Base-by-base conservation (phyloP, 2,888 invertebrate species). In the Habrosyne pyritoides region DNA sequence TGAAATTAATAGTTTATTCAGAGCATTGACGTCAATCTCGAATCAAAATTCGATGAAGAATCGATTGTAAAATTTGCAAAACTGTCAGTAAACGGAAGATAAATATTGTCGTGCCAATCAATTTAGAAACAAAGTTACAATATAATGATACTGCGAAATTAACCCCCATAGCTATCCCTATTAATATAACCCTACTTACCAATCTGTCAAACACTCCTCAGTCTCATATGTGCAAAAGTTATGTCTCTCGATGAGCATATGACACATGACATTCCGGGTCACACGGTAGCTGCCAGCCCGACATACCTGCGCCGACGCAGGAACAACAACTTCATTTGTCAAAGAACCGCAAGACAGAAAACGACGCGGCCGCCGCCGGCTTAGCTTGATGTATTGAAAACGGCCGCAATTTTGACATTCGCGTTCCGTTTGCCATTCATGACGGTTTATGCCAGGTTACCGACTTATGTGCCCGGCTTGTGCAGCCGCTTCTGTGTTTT, bases 281-380 rank as follows among this genome's bases (percentile, higher is more conserved):
- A 60, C 67, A 78, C 77, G 67, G 78, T 76, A 77, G 73, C 72
- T 71, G 73, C 69, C 67, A 70, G 69, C 72, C 71, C 64, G 69
- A 73, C 68, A 42, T 42, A 36, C 36, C 36, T 42, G 36, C 36
- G 36, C 36, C 36, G 18, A 42, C 18, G 36, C 18, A 42, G 69
- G 61, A 66, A 69, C 71, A 69, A 87, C 84, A 75, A 76, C 88
- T 89, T 87, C 84, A 90, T 89, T 88, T 87, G 88, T 89, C 89
- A 86, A 81, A 83, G 73, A 80, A 86, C 88, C 87, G 83, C 87
- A 89, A 86, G 70, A 59, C 61, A 60, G 49, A 53, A 61, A 63
- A 57, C 54, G 55, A 61, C 60, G 64, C 56, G 57, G 58, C 60
- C 53, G 67, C 69, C 73, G 69, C 72, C 70, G 72, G 76, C 78